Evolutionary conservation across 1,140 invertebrate species (phyloP).

Genomic region (Agraylea sexmaculata): DNA sequence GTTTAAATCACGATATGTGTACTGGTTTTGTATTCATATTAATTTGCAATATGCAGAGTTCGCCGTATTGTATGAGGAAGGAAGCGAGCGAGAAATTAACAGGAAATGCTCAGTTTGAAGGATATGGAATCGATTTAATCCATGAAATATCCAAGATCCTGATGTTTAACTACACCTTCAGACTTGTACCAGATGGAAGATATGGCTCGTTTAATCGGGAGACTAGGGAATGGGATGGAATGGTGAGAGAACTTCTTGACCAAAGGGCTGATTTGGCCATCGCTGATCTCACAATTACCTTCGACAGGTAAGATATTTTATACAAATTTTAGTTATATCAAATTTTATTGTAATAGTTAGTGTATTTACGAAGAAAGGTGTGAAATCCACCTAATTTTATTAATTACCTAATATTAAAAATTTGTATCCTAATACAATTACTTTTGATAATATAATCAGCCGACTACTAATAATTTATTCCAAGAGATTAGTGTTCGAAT

Average conservation of each 20-base stretch:
- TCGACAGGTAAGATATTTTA: constrained; percentile 45
- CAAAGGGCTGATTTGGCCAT: constrained; percentile 86
- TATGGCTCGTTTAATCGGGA: constrained; percentile 69
- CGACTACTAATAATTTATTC: constrained; percentile 2
- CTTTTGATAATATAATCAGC: neutral
- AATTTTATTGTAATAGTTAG: constrained; percentile 2
- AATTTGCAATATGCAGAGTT: constrained; percentile 49
- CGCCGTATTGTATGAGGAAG: constrained; percentile 85
- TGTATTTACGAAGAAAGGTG: too few species aligned
- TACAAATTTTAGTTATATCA: neutral
- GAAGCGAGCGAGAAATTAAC: constrained; percentile 65
- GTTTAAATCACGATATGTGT: constrained; percentile 20
- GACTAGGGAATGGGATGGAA: constrained; percentile 85
- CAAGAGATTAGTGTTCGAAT: constrained; percentile 4
- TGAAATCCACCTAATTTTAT: too few species aligned
- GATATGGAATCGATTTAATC: constrained; percentile 77
- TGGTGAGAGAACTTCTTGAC: constrained; percentile 83
- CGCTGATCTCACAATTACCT: constrained; percentile 88
- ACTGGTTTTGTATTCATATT: constrained; percentile 10
- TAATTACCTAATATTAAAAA: neutral
- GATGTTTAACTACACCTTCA: constrained; percentile 84
- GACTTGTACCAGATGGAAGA: constrained; percentile 65
- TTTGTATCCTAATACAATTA: neutral
- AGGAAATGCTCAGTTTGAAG: constrained; percentile 81
- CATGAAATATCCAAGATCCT: constrained; percentile 77